Evolutionary conservation across 1,140 invertebrate genomes (phyloP), one percentile per base, ranked within the genome.

Genomic region (Mamestra configurata): DNA sequence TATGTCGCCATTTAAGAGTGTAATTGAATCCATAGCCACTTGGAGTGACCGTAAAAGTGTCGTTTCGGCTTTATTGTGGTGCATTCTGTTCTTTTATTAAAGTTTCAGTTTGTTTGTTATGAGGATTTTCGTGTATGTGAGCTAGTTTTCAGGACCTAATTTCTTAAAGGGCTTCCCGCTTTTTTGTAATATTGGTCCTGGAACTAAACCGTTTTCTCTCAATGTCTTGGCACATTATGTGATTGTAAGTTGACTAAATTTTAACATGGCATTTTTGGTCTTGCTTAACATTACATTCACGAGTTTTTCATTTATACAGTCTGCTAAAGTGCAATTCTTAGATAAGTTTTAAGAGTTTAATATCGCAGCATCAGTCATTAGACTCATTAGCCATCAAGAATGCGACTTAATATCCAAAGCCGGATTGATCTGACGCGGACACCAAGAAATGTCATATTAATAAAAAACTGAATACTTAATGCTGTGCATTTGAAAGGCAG

Each of bases 1-100:
- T 64, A 64, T 64, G 59, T 64, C 10, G 59, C 59, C 31, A 20
- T 64, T 64, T 64, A 40, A 64, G 59, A 37, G 59, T 64, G 59
- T 64, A 64, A 64, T 64, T 64, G 59, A 64, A 37, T 64, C 40
- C 59, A 64, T 64, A 37, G 59, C 35, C 35, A n/a, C 59, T 20
- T 37, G 4, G 35, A 64, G 59, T 64, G 59, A 64, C 35, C 59
- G 59, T 64, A 64, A 64, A 64, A 64, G 59, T 64, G 59, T 31
- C 59, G 27, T 64, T 37, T 64, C 18, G 31, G 59, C 10, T 64
- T 37, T 20, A 40, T 64, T 40, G 31, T 10, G 11, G n/a, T 40
- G 59, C 35, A 64, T 35, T 64, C 35, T 64, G 35, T 64, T 31
- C 31, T 64, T 64, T 64, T 64, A 64, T 64, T 64, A 40, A 64